Base-by-base conservation (phyloP, 2,113 vertebrate genomes). In the Trichomycterus rosablanca region DNA sequence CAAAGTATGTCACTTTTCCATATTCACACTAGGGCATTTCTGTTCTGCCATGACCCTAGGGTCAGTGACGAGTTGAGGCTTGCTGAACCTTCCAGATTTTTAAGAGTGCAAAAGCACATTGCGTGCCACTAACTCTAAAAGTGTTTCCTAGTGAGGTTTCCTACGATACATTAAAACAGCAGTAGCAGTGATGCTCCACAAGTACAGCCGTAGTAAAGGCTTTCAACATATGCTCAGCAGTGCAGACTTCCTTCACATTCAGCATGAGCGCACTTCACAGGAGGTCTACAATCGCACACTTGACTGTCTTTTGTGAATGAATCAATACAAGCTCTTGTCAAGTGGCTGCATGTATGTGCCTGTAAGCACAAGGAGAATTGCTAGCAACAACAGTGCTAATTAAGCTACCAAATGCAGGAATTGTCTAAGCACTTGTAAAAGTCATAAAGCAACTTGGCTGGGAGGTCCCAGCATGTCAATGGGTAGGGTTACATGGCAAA, bases 31-130 rank as follows among this genome's bases (percentile, higher is more conserved):
- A 64, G 74, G 76, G 76, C 18, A 18, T 62, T 59, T 48, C 39
- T 71, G 48, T 61, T 74, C 72, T 80, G 75, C 73, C 59, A 71
- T 76, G 81, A 85, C 86, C 85, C 56, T 55, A 44, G 76, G 83
- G 81, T 86, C 85, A 77, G 69, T 73, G 78, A 80, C 87, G 77
- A 77, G 86, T 76, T 66, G 54, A 53, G 63, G 72, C 86, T 77
- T 83, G 84, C 78, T 74, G 69, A 63, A 76, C 70, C 76, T 62
- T 46, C 70, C 63, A 76, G 67, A 67, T 77, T 57, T 52, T 62
- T 50, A 54, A 61, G 14, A 28, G 37, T 57, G 15, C n/a, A n/a
- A n/a, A n/a, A n/a, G n/a, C n/a, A n/a, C n/a, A n/a, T n/a, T n/a
- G n/a, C 7, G 42, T 10, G 35, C 9, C 23, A 51, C 46, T n/a